These are phyloP conservation scores for Drosophila glabriapex DNA, from an alignment of 2,888 invertebrate species.

Conservation along the genomic window DNA sequence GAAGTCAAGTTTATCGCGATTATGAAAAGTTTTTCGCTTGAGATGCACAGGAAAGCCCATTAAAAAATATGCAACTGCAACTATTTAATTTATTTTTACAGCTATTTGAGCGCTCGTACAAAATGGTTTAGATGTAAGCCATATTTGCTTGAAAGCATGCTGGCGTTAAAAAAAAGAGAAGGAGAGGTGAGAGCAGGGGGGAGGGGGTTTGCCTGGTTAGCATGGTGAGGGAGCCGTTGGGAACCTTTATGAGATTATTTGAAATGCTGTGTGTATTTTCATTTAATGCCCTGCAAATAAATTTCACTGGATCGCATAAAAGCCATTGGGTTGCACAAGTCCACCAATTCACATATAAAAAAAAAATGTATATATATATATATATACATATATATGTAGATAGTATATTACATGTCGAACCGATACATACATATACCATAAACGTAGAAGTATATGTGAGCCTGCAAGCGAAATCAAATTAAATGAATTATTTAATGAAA, in stretches of 20 bases:
- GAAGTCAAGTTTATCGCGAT: neutral
- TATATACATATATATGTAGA: neutral
- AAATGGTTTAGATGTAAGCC: neutral
- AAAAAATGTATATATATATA: neutral
- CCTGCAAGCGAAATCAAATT: conserved; percentile 70
- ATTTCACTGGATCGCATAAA: conserved; percentile 66
- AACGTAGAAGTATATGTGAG: neutral
- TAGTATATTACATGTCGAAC: conserved; percentile 34
- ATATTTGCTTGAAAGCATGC: conserved; percentile 7
- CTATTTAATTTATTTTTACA: conserved; percentile 11
- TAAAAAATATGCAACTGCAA: conserved; percentile 6
- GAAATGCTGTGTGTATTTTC: conserved; percentile 33
- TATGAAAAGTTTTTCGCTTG: neutral
- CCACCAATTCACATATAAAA: neutral
- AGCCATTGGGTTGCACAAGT: conserved; percentile 56
- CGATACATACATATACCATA: conserved; percentile 22
- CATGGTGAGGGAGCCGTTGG: neutral
- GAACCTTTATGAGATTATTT: conserved; percentile 29
- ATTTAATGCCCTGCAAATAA: conserved; percentile 67
- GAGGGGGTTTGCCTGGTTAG: neutral
- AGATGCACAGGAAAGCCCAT: neutral
- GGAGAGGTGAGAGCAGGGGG: neutral
- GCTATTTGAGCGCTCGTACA: conserved; percentile 2
- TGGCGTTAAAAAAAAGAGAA: neutral
- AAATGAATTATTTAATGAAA: conserved; percentile 81